Base-by-base conservation (phyloP, 2,113 vertebrate genomes). In the Eidolon helvum region DNA sequence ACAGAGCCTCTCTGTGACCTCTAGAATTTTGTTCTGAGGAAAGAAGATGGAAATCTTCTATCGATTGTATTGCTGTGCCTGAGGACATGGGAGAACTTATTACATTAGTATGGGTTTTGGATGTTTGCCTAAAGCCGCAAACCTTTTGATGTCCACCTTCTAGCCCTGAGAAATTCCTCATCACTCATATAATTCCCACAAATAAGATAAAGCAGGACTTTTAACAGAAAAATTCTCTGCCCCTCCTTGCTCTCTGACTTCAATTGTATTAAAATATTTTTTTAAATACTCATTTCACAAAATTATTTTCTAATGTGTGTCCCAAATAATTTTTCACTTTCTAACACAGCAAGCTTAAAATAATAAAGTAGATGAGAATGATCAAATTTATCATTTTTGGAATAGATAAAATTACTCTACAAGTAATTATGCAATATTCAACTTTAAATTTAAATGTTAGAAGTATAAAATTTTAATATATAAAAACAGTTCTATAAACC, bases 181-280 rank as follows among this genome's bases (percentile, higher is more conserved):
- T 95, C 77, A 38, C 48, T 92, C 75, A 40, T 33, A 63, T 78
- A 83, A 95, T 71, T 82, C 90, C 90, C 53, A 14, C 35, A 93
- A 80, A 90, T 90, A 90, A 97, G 69, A 90, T 75, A 96, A 93
- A 94, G 53, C 48, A 59, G 40, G 74, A 89, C 68, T 93, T 97
- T 59, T 71, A 83, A 83, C 40, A 38, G 69, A 92, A 91, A 86
- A 82, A 92, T 66, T 94, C 50, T 92, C 43, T 93, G 24, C 18
- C 50, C 72, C 74, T 88, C 24, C 66, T 94, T 94, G 68, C 40
- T 96, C 45, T 90, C 48, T 45, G n/a, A 85, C 75, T 89, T 65
- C 38, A 75, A 35, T 24, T 40, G 24, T 35, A 89, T 83, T 40
- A 22, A 50, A 71, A 30, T 4, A 0, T 19, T 26, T 40, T 40